Evolutionary conservation across 2,113 vertebrate species (phyloP).

Genomic region (Esox niger): DNA sequence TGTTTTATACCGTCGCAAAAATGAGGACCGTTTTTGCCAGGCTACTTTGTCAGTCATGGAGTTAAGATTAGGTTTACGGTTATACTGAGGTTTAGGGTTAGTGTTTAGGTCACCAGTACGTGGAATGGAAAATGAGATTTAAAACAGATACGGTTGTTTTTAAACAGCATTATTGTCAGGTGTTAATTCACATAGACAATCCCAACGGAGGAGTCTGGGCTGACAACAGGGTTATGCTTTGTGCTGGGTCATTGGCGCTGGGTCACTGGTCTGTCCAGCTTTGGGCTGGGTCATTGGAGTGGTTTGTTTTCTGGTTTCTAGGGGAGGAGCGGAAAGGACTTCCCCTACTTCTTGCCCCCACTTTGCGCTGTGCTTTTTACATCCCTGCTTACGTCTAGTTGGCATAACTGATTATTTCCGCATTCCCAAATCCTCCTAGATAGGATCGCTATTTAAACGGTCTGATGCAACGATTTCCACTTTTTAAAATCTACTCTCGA

Average conservation of each 20-base stretch:
- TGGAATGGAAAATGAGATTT: no score
- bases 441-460: constrained; percentile 83
- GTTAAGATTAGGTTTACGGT: no score
- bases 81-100: no score
- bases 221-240: not conserved
- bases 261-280: not conserved
- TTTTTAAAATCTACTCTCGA: constrained; percentile 79
- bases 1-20: no score
- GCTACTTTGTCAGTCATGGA: no score
- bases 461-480: constrained; percentile 88
- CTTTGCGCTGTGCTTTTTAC: constrained; percentile 59
- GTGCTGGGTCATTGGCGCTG: no score
- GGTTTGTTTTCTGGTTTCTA: constrained; percentile 66
- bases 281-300: constrained; percentile 13
- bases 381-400: constrained; percentile 86
- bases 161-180: no score
- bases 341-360: constrained; percentile 68
- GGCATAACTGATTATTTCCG: constrained; percentile 87
- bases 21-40: no score
- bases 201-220: not conserved
- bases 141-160: no score
- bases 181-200: no score
- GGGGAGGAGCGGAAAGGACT: constrained; percentile 73
- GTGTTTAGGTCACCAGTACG: no score
- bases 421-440: constrained; percentile 96